Evolutionary conservation across 2,113 vertebrate species (phyloP).

Genomic region (Cervus canadensis): DNA sequence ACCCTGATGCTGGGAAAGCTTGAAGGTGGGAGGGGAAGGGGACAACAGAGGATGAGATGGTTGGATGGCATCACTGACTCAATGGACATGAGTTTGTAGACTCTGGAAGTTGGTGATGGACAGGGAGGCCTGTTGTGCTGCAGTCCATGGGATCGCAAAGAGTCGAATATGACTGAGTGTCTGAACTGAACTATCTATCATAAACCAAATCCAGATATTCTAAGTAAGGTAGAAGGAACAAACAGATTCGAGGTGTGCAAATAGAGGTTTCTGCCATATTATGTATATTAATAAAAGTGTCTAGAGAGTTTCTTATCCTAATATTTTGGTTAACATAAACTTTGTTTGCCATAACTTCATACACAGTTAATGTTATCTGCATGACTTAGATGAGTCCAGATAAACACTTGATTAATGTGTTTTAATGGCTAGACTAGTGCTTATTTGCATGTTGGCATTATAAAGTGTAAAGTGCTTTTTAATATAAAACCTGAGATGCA

Average conservation of each 20-base stretch:
- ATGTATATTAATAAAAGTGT: background rate
- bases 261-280: background rate
- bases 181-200: background rate
- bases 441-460: slow-evolving; percentile 39
- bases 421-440: background rate
- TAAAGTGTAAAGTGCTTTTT: slow-evolving; percentile 17
- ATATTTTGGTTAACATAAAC: background rate
- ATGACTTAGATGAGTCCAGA: background rate
- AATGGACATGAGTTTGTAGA: background rate
- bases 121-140: accelerated
- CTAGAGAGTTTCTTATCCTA: background rate
- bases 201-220: background rate
- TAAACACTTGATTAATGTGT: background rate
- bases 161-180: background rate
- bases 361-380: background rate
- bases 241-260: background rate
- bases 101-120: background rate
- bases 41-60: background rate
- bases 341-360: background rate
- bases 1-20: too few relatives aligned
- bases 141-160: background rate
- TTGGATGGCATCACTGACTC: background rate
- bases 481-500: slow-evolving; percentile 6
- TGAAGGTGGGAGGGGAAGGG: too few relatives aligned
- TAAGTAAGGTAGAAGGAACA: background rate